Base-by-base conservation (phyloP, 2,797 vertebrate genomes). In the Rhinatrema bivittatum region DNA sequence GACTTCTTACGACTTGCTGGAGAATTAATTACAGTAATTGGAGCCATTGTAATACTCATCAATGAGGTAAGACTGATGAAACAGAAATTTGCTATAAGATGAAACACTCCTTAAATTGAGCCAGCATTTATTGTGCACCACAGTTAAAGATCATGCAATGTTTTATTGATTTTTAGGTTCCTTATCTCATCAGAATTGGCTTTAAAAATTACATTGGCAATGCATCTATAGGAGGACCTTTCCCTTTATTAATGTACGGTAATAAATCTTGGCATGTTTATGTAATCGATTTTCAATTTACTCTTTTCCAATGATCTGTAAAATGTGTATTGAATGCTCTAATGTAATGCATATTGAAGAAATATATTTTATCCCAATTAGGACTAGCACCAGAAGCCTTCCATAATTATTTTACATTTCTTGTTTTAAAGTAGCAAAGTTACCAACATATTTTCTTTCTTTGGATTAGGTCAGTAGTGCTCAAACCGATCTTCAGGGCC, bases 121-220 rank as follows among this genome's bases (percentile, higher is more conserved):
- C 8, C 5, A 19, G 13, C 24, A 19, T 25, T 5, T n/a, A 24
- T 29, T 13, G 15, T 10, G 14, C 20, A 14, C 16, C 17, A n/a
- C 16, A 25, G 14, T 6, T 20, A 14, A 9, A n/a, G n/a, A 18
- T 16, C 11, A 17, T 19, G 17, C 25, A 20, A 16, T 36, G 18
- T 15, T 35, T 10, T 13, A 16, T n/a, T 20, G 23, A 20, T 42
- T 29, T 31, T n/a, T 21, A 52, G 39, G 39, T 47, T 5, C 39
- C 35, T 36, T 29, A 42, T 16, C 34, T 52, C 32, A 35, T 25
- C 19, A 57, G 35, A 40, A 33, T 57, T 6, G 39, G 42, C 9
- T 48, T 47, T 16, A 51, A 23, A 32, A 34, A 19, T 20, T 50
- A 50, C n/a, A 27, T 42, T 39, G 48, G 48, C 18, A 43, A 54